These are phyloP conservation scores for Brenthis hecate DNA, from an alignment of 2,888 invertebrate genomes.

Conservation along the genomic window DNA sequence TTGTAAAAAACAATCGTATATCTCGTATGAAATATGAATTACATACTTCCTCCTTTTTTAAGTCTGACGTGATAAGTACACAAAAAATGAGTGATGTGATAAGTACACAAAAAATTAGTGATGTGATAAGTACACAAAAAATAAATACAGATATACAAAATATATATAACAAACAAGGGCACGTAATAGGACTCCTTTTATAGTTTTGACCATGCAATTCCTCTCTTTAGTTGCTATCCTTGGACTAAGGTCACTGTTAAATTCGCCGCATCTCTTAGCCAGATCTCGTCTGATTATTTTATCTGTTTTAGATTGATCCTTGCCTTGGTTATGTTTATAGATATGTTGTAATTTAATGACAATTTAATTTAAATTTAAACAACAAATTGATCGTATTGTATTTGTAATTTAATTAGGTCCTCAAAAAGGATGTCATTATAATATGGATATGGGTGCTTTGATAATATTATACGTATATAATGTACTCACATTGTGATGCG, in stretches of 20 bases:
- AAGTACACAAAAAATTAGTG: too few species aligned
- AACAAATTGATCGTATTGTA: too few species aligned
- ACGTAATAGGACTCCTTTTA: slow-evolving; percentile 20
- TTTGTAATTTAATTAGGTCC: too few species aligned
- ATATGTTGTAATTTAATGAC: slow-evolving; percentile 11
- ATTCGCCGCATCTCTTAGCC: slow-evolving; percentile 55
- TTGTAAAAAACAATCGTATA: too few species aligned
- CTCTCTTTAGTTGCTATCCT: slow-evolving; percentile 44
- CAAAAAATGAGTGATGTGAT: too few species aligned
- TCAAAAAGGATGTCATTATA: too few species aligned
- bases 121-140: neutral
- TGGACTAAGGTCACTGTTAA: slow-evolving; percentile 56
- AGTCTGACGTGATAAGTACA: too few species aligned
- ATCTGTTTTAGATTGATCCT: slow-evolving; percentile 65
- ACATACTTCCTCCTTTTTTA: too few species aligned
- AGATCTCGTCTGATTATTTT: slow-evolving; percentile 49
- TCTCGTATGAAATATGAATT: too few species aligned
- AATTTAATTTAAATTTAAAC: neutral
- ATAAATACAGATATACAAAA: neutral
- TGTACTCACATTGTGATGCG: too few species aligned
- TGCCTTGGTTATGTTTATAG: slow-evolving; percentile 47
- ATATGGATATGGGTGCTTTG: too few species aligned
- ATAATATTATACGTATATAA: too few species aligned
- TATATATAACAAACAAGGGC: neutral
- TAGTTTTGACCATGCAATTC: slow-evolving; percentile 23